These are phyloP conservation scores for Meloidogyne exigua DNA, from an alignment of 1,140 invertebrate species.

Conservation along the genomic window DNA sequence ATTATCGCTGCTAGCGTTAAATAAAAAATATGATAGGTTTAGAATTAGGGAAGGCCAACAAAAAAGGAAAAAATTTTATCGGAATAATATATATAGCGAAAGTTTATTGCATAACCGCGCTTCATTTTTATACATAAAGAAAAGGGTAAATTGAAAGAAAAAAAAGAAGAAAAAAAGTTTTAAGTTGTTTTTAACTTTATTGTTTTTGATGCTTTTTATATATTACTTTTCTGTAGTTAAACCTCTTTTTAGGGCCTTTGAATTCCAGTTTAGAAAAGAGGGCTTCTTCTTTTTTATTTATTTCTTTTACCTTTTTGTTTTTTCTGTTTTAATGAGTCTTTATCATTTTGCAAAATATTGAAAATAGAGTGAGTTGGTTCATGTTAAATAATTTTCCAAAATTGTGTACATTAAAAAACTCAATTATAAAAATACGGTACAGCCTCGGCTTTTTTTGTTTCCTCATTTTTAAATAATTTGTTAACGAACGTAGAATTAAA, in stretches of 20 bases:
- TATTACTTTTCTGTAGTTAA: neutral
- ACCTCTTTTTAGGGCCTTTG: too few species aligned
- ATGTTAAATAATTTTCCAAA: too few species aligned
- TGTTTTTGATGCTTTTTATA: neutral
- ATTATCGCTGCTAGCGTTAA: neutral
- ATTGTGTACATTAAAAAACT: too few species aligned
- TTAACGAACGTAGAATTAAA: too few species aligned
- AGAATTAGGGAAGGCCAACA: neutral
- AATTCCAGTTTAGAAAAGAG: too few species aligned
- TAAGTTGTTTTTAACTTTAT: neutral
- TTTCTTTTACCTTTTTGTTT: neutral
- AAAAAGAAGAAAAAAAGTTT: neutral
- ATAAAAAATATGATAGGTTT: neutral
- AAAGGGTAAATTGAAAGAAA: neutral
- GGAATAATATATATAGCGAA: neutral
- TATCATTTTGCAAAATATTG: neutral
- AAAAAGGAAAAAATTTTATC: neutral
- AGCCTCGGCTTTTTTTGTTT: neutral
- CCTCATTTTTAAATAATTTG: neutral
- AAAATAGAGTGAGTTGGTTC: too few species aligned
- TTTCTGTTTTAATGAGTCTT: neutral
- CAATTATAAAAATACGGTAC: too few species aligned
- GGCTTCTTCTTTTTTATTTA: neutral
- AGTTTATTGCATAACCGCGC: neutral
- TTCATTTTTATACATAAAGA: too few species aligned